A percentile compares a stretch with the other conserved stretches of the same genome.
phyloP scores from a whole-genome alignment of 37 sponge, comb jelly and placozoan genomes.

The Chondrilla cf. caribensis region DNA sequence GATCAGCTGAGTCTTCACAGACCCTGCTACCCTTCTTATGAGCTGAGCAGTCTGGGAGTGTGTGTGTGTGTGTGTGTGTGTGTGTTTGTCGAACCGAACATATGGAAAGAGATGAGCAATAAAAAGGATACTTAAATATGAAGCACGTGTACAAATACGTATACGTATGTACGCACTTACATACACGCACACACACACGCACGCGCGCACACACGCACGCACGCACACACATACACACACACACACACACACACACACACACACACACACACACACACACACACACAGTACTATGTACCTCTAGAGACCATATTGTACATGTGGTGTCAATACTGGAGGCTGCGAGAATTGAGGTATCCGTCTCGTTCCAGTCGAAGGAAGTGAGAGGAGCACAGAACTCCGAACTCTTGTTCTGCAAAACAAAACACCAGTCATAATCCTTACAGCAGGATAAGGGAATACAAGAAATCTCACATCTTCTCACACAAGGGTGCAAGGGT shows the following conservation, averaged over 20 bases:
- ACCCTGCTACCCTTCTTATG: constrained; percentile 74
- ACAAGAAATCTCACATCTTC: neutral
- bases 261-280: neutral
- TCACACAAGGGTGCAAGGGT: too few relatives aligned
- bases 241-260: neutral
- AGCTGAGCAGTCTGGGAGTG: constrained; percentile 89
- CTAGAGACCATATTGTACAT: constrained; percentile 95
- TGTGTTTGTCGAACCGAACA: too few relatives aligned
- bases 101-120: neutral
- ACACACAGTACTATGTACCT: constrained; percentile 41
- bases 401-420: constrained; percentile 84
- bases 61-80: too few relatives aligned
- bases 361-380: constrained; percentile 97
- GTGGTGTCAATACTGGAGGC: constrained; percentile 97
- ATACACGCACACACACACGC: neutral
- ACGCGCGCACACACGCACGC: neutral
- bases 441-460: too few relatives aligned
- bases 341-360: constrained; percentile 86
- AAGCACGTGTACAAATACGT: too few relatives aligned
- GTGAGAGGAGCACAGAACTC: constrained; percentile 97
- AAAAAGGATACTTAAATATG: neutral
- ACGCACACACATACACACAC: neutral
- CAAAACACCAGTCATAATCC: neutral
- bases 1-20: constrained; percentile 88
- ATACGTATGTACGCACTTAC: too few relatives aligned